A percentile compares a stretch with the other conserved stretches of the same genome.
phyloP scores from a whole-genome alignment of 1,140 invertebrate species.

The Acyrthosiphon pisum region DNA sequence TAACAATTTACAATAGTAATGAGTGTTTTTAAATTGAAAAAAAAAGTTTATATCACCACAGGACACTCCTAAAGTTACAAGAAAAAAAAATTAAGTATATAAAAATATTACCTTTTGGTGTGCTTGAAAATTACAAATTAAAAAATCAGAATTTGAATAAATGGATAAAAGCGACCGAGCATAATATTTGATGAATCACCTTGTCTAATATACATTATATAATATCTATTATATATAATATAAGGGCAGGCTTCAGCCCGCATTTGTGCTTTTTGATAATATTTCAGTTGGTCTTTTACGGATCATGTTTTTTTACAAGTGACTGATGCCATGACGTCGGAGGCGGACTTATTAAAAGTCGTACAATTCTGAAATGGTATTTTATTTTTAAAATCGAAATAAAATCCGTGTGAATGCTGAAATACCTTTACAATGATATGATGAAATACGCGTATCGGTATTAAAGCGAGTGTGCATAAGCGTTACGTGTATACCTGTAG shows the following conservation, averaged over 20 bases:
- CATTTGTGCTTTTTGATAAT: neutral
- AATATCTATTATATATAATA: neutral
- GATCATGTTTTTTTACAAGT: neutral
- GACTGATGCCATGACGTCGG: neutral
- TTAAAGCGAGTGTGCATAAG: neutral
- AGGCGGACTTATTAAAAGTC: neutral
- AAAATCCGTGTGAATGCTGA: neutral
- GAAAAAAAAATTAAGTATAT: neutral
- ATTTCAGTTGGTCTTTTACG: neutral
- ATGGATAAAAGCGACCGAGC: neutral
- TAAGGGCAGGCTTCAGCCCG: too few relatives aligned
- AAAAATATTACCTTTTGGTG: neutral
- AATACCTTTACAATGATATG: neutral
- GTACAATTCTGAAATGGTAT: neutral
- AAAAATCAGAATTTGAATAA: neutral
- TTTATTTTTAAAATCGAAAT: neutral
- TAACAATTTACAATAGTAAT: neutral
- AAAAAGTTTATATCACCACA: neutral
- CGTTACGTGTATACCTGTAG: neutral
- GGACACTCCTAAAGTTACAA: neutral
- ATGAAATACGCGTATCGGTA: conserved; percentile 16
- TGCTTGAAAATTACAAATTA: neutral
- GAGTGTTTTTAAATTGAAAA: neutral
- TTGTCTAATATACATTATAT: neutral
- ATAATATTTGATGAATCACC: neutral